Evolutionary conservation across 2,888 invertebrate species (phyloP).

Genomic region (Leucania comma): DNA sequence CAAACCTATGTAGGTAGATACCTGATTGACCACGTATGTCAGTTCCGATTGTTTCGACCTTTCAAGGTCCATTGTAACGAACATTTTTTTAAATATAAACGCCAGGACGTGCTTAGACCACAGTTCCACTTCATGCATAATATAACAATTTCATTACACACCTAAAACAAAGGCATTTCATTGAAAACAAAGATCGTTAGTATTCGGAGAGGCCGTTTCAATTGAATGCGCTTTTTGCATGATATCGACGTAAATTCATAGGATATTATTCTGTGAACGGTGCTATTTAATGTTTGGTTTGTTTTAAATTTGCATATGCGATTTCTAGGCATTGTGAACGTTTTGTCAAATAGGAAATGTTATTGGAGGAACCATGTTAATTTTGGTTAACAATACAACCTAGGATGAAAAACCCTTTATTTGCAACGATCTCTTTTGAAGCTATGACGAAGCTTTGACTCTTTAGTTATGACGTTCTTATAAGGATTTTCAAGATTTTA

Average conservation of each 20-base stretch:
- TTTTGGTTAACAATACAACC: neutral
- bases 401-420: neutral
- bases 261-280: conserved; percentile 47
- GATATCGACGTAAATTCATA: conserved; percentile 41
- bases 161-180: conserved; percentile 50
- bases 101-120: conserved; percentile 12
- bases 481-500: neutral
- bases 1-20: conserved; percentile 54
- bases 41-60: conserved; percentile 34
- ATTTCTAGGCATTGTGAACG: conserved; percentile 19
- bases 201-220: conserved; percentile 50
- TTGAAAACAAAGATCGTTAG: conserved; percentile 46
- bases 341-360: conserved; percentile 19
- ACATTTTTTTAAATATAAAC: conserved; percentile 27
- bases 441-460: neutral
- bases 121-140: conserved; percentile 28
- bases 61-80: conserved; percentile 37
- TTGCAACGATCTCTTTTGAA: neutral
- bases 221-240: conserved; percentile 58
- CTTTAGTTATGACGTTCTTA: conserved; percentile 15
- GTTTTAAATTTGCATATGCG: conserved; percentile 46
- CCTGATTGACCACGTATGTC: conserved; percentile 50
- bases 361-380: conserved; percentile 12
- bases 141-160: conserved; percentile 19
- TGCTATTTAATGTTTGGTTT: conserved; percentile 40